These are phyloP conservation scores for Platichthys flesus DNA, from an alignment of 2,113 vertebrate species.

Conservation along the genomic window DNA sequence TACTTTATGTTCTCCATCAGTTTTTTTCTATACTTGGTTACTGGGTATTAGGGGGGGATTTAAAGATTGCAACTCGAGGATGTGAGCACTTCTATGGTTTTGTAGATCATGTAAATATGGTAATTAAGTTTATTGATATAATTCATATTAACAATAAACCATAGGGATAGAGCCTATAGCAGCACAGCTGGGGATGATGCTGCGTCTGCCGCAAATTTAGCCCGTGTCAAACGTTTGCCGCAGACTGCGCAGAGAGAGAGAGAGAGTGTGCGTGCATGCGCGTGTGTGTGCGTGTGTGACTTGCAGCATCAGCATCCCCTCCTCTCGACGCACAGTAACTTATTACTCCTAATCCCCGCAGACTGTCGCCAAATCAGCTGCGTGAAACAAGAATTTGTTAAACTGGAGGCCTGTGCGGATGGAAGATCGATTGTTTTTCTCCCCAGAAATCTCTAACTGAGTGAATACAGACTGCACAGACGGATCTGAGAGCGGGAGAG, in stretches of 20 bases:
- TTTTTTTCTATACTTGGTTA: too few relatives aligned
- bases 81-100: not conserved
- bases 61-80: too few relatives aligned
- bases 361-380: slow-evolving; percentile 95
- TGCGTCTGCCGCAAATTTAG: not conserved
- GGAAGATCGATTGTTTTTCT: slow-evolving; percentile 95
- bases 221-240: slow-evolving; percentile 12
- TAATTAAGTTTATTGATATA: not conserved
- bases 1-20: too few relatives aligned
- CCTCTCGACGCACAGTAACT: slow-evolving; percentile 88
- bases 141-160: not conserved
- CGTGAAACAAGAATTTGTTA: slow-evolving; percentile 98
- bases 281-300: slow-evolving; percentile 1
- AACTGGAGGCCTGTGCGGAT: slow-evolving; percentile 93
- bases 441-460: slow-evolving; percentile 97
- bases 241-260: not conserved
- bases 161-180: not conserved
- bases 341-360: slow-evolving; percentile 94
- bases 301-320: slow-evolving; percentile 29
- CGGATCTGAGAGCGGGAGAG: slow-evolving; percentile 30
- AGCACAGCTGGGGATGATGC: not conserved
- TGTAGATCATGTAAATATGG: not conserved
- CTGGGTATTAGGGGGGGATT: too few relatives aligned
- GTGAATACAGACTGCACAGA: slow-evolving; percentile 88
- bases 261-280: not conserved